Base-by-base conservation (phyloP, 2,113 vertebrate species). In the Plecturocebus donacophilus region DNA sequence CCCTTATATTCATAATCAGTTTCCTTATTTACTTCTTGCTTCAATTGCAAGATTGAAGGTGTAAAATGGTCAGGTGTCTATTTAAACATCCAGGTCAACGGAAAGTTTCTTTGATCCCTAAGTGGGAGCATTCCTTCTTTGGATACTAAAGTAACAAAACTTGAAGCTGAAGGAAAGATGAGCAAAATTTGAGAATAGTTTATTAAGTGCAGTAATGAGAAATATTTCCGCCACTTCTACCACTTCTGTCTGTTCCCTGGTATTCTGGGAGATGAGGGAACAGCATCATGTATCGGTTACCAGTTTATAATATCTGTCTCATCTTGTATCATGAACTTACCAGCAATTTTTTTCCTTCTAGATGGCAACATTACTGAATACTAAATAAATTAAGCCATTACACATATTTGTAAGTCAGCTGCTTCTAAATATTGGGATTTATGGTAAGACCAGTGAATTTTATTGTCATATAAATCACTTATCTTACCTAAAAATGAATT, bases 341-440 rank as follows among this genome's bases (percentile, higher is more conserved):
- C 90, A 95, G 25, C 11, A 25, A 14, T 83, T 85, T 4, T 73
- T 73, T 96, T 61, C 35, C 21, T 97, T 6, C 6, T 56, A 64
- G 8, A 13, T 87, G 40, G 11, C 9, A 83, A 35, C 5, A 17
- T 30, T 70, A n/a, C 23, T 23, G 25, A 83, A 17, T 76, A 52
- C 35, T 87, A 52, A 84, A 19, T 47, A 54, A 89, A 96, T 91
- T 82, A 82, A 88, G 86, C 27, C 35, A 45, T 82, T 85, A n/a
- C 3, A 83, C 30, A 25, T 8, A 54, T 38, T 40, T 93, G 3
- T 76, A 90, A 76, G 13, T 7, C 12, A 61, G 11, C 23, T 80
- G 9, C 77, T 92, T 90, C 56, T 89, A 52, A 6, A 17, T 16
- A 52, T 80, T 83, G 6, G n/a, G 16, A 42, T 93, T 91, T 2